These are phyloP conservation scores for Catharus minimus DNA, from an alignment of 2,113 vertebrate species.

Conservation along the genomic window DNA sequence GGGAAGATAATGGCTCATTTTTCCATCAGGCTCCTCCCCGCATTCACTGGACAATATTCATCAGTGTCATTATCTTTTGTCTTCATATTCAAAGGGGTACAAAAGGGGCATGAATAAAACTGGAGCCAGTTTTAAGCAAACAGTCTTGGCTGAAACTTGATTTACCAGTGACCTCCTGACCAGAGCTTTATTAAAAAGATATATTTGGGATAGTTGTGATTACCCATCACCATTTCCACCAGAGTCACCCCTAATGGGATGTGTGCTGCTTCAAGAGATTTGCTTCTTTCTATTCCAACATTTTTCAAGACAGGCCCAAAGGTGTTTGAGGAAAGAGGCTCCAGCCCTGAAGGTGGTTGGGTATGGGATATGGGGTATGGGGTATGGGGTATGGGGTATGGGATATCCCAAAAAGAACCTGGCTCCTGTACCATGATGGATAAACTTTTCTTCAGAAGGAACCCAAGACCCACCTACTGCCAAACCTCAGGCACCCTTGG, in stretches of 20 bases:
- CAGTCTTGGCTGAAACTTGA: constrained; percentile 7
- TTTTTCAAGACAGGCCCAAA: neutral
- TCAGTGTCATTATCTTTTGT: constrained; percentile 27
- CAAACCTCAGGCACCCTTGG: neutral
- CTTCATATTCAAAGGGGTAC: constrained; percentile 12
- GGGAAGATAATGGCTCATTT: constrained; percentile 50
- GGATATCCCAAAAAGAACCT: neutral
- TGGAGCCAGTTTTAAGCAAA: constrained; percentile 27
- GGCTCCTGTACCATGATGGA: neutral
- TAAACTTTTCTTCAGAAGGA: neutral
- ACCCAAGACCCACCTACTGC: neutral
- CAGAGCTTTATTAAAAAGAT: neutral
- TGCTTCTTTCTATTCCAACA: neutral
- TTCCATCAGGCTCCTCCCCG: neutral
- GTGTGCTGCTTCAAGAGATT: neutral
- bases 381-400: too few relatives aligned
- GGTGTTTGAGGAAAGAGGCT: neutral
- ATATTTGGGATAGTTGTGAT: neutral
- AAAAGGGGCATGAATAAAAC: neutral
- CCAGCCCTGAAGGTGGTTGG: neutral
- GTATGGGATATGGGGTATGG: too few relatives aligned
- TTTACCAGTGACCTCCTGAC: constrained; percentile 39
- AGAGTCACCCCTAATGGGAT: neutral
- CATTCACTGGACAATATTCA: constrained; percentile 25
- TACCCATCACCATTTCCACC: neutral